phyloP scores from a whole-genome alignment of 2,113 vertebrate species.

The Pogonocichla stellata region DNA sequence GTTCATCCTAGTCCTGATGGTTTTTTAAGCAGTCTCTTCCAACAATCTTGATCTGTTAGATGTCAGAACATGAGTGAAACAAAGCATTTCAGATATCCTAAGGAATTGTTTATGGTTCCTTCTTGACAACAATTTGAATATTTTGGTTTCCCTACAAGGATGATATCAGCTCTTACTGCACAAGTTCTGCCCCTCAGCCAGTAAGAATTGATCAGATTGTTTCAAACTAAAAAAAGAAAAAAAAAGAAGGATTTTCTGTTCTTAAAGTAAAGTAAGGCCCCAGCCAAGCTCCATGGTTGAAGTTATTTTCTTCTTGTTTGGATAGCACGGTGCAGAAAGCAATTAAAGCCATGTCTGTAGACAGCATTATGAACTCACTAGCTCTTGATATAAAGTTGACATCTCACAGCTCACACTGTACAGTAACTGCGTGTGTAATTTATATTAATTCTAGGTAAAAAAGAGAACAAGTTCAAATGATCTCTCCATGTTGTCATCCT shows the following conservation, averaged over 20 bases:
- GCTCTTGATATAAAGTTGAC: not conserved
- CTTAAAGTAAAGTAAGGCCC: not conserved
- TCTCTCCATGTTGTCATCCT: not conserved
- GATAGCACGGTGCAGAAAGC: not conserved
- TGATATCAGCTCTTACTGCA: not conserved
- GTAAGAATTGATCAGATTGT: not conserved
- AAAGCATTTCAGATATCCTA: not conserved
- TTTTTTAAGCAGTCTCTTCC: not conserved
- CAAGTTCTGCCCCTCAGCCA: not conserved
- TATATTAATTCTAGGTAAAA: not conserved
- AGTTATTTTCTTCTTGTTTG: not conserved
- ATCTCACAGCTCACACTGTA: not conserved
- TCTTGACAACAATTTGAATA: not conserved
- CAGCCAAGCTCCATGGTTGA: not conserved
- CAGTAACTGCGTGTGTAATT: not conserved
- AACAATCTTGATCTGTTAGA: not conserved
- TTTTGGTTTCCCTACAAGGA: not conserved
- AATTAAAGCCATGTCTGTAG: not conserved
- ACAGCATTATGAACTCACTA: not conserved
- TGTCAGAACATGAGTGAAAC: not conserved
- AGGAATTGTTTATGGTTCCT: not conserved
- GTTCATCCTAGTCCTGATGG: not conserved
- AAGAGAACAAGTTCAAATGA: not conserved
- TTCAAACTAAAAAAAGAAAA: not conserved
- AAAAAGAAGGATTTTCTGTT: not conserved